Percentiles rank a stretch among this genome's conserved stretches.
Evolutionary conservation across 2,888 invertebrate genomes (phyloP).

Genomic region (Thymelicus lineola): DNA sequence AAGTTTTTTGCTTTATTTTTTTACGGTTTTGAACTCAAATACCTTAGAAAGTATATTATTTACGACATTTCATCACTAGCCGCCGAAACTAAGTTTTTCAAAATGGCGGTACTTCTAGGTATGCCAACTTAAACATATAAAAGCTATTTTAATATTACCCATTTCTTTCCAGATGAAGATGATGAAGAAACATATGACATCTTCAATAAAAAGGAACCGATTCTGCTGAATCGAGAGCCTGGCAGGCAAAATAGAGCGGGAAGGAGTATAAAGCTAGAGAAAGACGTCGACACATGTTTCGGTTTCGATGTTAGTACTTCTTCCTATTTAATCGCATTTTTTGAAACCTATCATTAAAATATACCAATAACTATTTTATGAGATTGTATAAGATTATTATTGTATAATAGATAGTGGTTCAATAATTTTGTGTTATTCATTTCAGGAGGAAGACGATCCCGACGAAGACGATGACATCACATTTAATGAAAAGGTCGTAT

Average conservation of each 20-base stretch:
- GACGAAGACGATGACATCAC: slow-evolving; percentile 53
- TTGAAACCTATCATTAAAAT: too few relatives aligned
- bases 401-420: background rate
- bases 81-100: too few relatives aligned
- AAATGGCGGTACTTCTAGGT: too few relatives aligned
- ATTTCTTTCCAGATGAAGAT: slow-evolving; percentile 42
- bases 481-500: slow-evolving; percentile 54
- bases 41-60: too few relatives aligned
- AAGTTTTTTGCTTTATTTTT: too few relatives aligned
- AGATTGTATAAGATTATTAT: too few relatives aligned
- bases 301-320: slow-evolving; percentile 90
- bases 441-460: slow-evolving; percentile 49
- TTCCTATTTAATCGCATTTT: background rate
- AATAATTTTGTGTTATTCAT: slow-evolving; percentile 15
- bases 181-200: slow-evolving; percentile 43
- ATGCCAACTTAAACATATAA: too few relatives aligned
- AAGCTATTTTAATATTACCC: background rate
- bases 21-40: too few relatives aligned
- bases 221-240: slow-evolving; percentile 40
- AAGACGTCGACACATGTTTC: slow-evolving; percentile 92
- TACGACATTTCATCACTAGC: too few relatives aligned
- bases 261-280: slow-evolving; percentile 74
- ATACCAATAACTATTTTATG: too few relatives aligned
- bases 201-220: slow-evolving; percentile 50
- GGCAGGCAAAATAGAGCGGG: slow-evolving; percentile 53